Percentiles rank a stretch among this genome's conserved stretches.
These are phyloP conservation scores for Muntiacus muntjak DNA, from an alignment of 2,113 vertebrate species.

Conservation along the genomic window DNA sequence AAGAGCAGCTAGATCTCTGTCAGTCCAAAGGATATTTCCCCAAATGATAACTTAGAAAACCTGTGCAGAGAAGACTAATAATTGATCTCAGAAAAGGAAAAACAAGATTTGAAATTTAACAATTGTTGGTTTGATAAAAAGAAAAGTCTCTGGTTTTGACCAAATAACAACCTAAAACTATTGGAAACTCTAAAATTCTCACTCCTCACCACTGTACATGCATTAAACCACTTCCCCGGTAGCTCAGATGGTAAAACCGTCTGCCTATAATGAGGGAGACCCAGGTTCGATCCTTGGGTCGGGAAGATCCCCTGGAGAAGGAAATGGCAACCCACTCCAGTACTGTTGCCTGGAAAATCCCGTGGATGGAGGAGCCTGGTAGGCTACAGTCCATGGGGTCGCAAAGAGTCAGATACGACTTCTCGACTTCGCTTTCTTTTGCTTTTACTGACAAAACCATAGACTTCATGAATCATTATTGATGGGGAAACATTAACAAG, in stretches of 20 bases:
- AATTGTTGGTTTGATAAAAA: background rate
- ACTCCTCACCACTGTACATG: background rate
- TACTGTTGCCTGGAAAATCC: too few species aligned
- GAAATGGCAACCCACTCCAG: too few species aligned
- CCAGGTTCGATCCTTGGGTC: too few species aligned
- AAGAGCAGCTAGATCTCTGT: background rate
- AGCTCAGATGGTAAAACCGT: too few species aligned
- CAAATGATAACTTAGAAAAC: background rate
- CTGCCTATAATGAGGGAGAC: too few species aligned
- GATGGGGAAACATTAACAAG: background rate
- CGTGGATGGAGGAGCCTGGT: too few species aligned
- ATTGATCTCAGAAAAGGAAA: background rate
- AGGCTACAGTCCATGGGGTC: too few species aligned
- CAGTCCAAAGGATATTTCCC: background rate
- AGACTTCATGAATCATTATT: background rate
- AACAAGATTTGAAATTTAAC: background rate
- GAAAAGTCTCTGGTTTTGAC: background rate
- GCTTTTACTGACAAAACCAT: background rate
- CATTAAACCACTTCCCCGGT: background rate
- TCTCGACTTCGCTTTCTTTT: too few species aligned
- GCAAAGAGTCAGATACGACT: too few species aligned
- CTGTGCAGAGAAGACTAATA: background rate
- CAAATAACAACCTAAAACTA: background rate
- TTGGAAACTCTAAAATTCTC: background rate
- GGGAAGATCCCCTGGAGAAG: too few species aligned